Evolutionary conservation across 2,113 vertebrate species (phyloP).

Genomic region (Daboia siamensis): DNA sequence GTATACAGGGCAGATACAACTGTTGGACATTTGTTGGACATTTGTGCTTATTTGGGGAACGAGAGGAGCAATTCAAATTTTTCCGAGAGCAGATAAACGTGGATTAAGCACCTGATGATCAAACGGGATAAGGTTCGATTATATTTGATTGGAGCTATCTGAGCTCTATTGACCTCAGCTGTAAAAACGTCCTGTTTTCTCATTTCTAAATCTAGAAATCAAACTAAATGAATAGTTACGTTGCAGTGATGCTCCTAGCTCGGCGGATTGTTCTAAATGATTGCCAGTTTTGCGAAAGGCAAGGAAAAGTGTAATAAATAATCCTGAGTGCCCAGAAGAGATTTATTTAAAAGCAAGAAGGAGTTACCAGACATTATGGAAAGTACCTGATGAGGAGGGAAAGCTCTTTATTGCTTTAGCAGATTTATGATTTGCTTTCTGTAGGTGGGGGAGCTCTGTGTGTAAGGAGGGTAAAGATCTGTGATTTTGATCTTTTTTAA

Average conservation of each 20-base stretch:
- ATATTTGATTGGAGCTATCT: background rate
- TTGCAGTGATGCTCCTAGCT: background rate
- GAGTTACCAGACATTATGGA: background rate
- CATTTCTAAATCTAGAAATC: background rate
- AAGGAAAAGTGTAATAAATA: background rate
- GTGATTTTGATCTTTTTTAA: background rate
- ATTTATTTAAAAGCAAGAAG: background rate
- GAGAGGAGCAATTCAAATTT: background rate
- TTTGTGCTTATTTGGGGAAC: background rate
- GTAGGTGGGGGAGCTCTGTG: background rate
- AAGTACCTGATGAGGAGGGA: slow-evolving; percentile 23
- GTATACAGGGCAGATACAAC: no score
- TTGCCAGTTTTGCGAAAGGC: background rate
- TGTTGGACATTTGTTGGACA: no score
- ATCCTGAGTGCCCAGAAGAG: background rate
- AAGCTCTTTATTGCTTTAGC: background rate
- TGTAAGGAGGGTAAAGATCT: background rate
- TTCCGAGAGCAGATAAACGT: background rate
- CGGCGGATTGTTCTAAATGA: background rate
- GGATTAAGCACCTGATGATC: background rate
- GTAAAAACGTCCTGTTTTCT: background rate
- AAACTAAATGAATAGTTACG: background rate
- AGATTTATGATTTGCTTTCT: background rate
- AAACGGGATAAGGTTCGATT: background rate
- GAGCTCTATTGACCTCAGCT: background rate